Evolutionary conservation across 1,140 invertebrate species (phyloP), one percentile per base, ranked within the genome.

Genomic region (Psix sp.): DNA sequence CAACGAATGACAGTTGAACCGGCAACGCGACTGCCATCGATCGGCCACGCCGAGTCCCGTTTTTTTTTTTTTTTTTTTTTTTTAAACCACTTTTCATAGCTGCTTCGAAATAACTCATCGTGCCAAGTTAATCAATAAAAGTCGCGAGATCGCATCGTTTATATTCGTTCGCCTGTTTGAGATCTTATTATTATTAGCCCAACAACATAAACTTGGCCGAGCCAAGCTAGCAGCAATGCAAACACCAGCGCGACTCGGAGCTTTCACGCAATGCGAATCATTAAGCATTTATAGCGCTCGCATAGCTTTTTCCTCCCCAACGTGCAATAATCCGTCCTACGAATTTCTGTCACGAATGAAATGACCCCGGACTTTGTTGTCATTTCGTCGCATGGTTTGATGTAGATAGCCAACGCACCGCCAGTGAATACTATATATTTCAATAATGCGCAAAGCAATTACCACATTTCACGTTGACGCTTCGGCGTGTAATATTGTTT

Each of bases 201-300:
- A 39, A 49, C 46, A 26, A 45, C 26, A 51, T 33, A 17, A 35
- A 21, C 31, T 18, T 46, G 20, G 7, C 9, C 31, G 31, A 7
- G 7, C n/a, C 7, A 21, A n/a, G n/a, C 1, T 48, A n/a, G n/a
- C n/a, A n/a, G 31, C 18, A 36, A 20, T 46, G 31, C 20, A 20
- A 26, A 5, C 17, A 31, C 26, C 24, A 15, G 26, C 24, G 1
- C 11, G 24, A 24, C 21, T 24, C 21, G 7, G 7, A n/a, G n/a
- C 33, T 7, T 10, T 35, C 60, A 67, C 52, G 63, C 52, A 67
- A 57, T 10, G 52, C 40, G 52, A 36, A 42, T 42, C 45, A 46
- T 67, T 67, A 57, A 17, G 5, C 45, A 67, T 67, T 26, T 67
- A 57, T 67, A 56, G 36, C 45, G 43, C 48, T 43, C 24, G 10